Evolutionary conservation across 2,797 vertebrate species (phyloP).

Genomic region (Choloepus didactylus): DNA sequence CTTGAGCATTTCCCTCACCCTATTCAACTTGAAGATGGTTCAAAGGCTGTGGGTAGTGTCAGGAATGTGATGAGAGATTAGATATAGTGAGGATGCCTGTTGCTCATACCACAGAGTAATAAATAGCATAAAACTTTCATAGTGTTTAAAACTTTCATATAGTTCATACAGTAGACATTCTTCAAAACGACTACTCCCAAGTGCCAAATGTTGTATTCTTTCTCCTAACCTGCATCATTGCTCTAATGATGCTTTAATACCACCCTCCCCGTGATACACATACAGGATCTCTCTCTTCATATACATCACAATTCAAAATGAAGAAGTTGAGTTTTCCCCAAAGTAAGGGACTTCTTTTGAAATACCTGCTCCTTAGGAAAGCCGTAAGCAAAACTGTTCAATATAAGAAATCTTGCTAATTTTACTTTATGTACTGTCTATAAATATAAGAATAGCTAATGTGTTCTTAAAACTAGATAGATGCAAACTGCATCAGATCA

Average conservation of each 20-base stretch:
- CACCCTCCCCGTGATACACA: background rate
- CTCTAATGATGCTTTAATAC: background rate
- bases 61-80: background rate
- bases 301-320: background rate
- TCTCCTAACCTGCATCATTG: too few species aligned
- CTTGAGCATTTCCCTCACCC: accelerated
- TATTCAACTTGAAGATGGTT: background rate
- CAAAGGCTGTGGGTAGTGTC: background rate
- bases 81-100: accelerated
- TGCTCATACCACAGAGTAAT: background rate
- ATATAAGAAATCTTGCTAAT: background rate
- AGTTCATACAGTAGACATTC: accelerated
- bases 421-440: background rate
- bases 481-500: background rate
- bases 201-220: background rate
- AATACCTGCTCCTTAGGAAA: background rate
- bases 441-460: background rate
- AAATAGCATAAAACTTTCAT: background rate
- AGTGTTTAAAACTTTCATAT: background rate
- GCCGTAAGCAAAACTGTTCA: background rate
- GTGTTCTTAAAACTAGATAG: background rate
- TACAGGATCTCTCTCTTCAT: background rate
- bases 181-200: background rate
- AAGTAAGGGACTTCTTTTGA: background rate
- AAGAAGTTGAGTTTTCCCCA: background rate